phyloP scores from a whole-genome alignment of 2,888 invertebrate genomes.

The Dryocosmus kuriphilus region DNA sequence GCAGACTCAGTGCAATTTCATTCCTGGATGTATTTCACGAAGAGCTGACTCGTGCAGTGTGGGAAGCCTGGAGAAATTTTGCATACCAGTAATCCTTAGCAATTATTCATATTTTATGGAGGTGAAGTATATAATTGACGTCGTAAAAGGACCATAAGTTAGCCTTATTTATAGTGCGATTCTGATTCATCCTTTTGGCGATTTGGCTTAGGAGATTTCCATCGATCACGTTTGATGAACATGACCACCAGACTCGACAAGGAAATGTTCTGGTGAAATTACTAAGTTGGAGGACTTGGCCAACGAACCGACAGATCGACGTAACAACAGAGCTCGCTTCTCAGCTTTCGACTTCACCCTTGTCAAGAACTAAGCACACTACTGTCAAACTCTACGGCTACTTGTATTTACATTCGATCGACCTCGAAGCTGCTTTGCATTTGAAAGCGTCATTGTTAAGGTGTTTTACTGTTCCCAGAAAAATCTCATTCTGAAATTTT shows the following conservation, averaged over 20 bases:
- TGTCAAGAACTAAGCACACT: constrained; percentile 51
- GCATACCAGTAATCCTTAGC: constrained; percentile 65
- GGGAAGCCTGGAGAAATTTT: constrained; percentile 60
- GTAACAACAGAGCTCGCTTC: constrained; percentile 56
- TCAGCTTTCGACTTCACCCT: constrained; percentile 48
- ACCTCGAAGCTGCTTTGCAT: constrained; percentile 34
- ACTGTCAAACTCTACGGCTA: constrained; percentile 44
- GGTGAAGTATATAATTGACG: constrained; percentile 71
- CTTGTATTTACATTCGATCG: constrained; percentile 40
- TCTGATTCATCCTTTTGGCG: background rate
- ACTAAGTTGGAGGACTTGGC: constrained; percentile 55
- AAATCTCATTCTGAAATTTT: constrained; percentile 19
- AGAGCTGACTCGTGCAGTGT: constrained; percentile 40
- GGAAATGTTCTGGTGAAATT: constrained; percentile 54
- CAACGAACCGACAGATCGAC: constrained; percentile 49
- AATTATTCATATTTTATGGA: constrained; percentile 73
- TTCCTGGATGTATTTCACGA: constrained; percentile 60
- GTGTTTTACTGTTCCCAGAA: constrained; percentile 10
- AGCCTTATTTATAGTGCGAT: constrained; percentile 55
- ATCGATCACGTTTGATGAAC: constrained; percentile 34
- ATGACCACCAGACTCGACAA: constrained; percentile 53
- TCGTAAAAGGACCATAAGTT: constrained; percentile 73
- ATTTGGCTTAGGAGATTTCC: constrained; percentile 20
- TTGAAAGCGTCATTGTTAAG: constrained; percentile 29
- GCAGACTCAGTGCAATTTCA: constrained; percentile 50